Percentiles rank a stretch among this genome's conserved stretches.
These are phyloP conservation scores for Macrotis lagotis DNA, from an alignment of 2,113 vertebrate genomes.

Conservation along the genomic window DNA sequence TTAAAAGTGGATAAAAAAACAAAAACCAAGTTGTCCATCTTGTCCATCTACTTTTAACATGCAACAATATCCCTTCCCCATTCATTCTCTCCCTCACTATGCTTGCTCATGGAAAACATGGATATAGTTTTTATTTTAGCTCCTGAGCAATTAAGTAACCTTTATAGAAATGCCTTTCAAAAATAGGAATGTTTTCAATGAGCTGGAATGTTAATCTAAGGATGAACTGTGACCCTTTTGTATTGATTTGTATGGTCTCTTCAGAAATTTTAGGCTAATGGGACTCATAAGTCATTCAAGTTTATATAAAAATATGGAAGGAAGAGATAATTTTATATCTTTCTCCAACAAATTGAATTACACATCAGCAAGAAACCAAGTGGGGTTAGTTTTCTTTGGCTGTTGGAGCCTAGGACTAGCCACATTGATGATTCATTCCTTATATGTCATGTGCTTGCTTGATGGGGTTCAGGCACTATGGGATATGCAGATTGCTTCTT, in stretches of 20 bases:
- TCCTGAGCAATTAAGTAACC: background rate
- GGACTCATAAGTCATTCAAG: background rate
- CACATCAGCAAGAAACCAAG: background rate
- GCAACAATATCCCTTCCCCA: background rate
- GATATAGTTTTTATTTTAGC: background rate
- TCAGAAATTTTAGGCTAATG: background rate
- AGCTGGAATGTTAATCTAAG: background rate
- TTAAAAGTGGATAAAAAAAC: background rate
- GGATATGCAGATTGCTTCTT: background rate
- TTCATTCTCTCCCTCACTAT: rapidly evolving
- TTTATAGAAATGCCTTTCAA: background rate
- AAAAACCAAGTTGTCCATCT: background rate
- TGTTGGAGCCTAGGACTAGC: background rate
- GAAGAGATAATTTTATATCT: background rate
- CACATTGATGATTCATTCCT: background rate
- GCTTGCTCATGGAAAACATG: background rate
- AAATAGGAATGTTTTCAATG: background rate
- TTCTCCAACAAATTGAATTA: background rate
- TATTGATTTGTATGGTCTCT: background rate
- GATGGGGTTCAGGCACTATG: background rate
- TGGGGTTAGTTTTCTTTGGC: background rate
- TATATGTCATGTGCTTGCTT: background rate
- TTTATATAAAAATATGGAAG: background rate
- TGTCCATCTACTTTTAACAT: background rate
- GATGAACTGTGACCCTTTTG: background rate